phyloP scores from a whole-genome alignment of 2,113 vertebrate species.

The Oncorhynchus keta region DNA sequence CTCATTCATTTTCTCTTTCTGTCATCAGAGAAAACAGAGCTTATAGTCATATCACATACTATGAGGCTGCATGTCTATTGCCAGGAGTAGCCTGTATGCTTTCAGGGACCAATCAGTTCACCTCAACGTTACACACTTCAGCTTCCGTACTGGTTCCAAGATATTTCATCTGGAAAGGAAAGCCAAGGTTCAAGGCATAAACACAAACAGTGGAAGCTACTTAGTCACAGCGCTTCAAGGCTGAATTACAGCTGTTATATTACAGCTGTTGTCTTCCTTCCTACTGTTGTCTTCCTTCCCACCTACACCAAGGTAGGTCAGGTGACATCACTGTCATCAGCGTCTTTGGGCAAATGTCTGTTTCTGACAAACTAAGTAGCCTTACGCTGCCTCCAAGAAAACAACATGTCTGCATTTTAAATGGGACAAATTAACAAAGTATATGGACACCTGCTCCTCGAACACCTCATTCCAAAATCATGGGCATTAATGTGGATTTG shows the following conservation, averaged over 20 bases:
- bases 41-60: background rate
- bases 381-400: background rate
- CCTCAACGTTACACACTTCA: background rate
- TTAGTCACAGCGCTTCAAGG: background rate
- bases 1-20: background rate
- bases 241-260: background rate
- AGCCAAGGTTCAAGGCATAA: too few relatives aligned
- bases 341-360: background rate
- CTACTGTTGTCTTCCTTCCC: background rate
- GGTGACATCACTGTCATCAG: background rate
- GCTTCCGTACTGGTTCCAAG: too few relatives aligned
- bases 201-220: background rate
- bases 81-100: background rate
- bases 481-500: too few relatives aligned
- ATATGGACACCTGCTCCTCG: too few relatives aligned
- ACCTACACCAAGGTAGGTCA: too few relatives aligned
- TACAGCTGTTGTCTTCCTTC: background rate
- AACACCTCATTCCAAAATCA: too few relatives aligned
- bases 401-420: background rate
- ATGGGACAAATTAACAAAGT: too few relatives aligned
- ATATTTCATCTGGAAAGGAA: too few relatives aligned
- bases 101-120: background rate
- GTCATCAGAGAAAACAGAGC: background rate
- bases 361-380: background rate
- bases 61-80: background rate